phyloP scores from a whole-genome alignment of 2,113 vertebrate genomes.

The Burhinus bistriatus region DNA sequence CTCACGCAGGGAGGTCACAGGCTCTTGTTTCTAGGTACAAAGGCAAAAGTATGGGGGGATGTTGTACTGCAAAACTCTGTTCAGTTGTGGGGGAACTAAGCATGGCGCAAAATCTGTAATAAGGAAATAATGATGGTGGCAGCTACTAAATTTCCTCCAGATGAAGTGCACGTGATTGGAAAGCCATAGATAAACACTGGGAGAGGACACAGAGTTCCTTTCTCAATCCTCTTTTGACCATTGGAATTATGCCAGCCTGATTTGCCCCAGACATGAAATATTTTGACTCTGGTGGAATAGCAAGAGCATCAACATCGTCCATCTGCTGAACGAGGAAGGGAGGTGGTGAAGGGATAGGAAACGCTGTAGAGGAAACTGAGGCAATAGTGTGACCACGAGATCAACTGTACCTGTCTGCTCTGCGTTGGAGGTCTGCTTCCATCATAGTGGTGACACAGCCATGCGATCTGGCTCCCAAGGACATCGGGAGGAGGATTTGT shows the following conservation, averaged over 20 bases:
- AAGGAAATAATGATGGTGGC: neutral
- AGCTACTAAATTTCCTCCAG: neutral
- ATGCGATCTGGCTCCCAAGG: neutral
- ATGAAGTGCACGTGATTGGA: neutral
- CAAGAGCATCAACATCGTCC: neutral
- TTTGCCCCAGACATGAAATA: neutral
- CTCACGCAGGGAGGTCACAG: neutral
- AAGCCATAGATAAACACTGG: neutral
- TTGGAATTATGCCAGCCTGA: neutral
- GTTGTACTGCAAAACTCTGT: neutral
- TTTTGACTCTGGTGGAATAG: neutral
- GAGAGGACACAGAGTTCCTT: neutral
- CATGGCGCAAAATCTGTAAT: neutral
- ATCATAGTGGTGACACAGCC: neutral
- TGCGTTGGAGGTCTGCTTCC: neutral
- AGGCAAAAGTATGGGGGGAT: neutral
- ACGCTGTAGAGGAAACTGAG: neutral
- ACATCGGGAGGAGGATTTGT: neutral
- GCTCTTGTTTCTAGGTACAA: neutral
- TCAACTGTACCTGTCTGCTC: neutral
- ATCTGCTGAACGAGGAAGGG: neutral
- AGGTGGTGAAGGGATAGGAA: neutral
- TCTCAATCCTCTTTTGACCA: neutral
- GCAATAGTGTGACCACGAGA: neutral
- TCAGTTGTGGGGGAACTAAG: neutral